These are phyloP conservation scores for Promerops cafer DNA, from an alignment of 2,113 vertebrate species.

Conservation along the genomic window DNA sequence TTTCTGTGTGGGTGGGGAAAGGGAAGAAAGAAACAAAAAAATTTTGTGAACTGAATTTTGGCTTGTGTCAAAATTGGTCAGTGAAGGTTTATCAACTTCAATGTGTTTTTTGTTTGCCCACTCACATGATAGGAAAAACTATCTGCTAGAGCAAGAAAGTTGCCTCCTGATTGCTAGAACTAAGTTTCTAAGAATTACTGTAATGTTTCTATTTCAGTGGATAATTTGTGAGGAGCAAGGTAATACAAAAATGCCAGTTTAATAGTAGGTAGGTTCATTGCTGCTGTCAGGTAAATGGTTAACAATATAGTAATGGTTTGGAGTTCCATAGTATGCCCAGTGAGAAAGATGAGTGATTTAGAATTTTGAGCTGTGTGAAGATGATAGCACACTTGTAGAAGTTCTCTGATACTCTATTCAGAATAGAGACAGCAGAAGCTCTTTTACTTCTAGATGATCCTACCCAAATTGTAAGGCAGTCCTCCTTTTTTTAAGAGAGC, in stretches of 20 bases:
- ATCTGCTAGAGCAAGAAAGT: neutral
- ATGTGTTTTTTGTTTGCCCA: neutral
- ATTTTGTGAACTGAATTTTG: neutral
- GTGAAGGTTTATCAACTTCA: neutral
- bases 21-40: neutral
- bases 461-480: neutral
- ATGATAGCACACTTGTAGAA: neutral
- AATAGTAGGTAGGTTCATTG: neutral
- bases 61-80: neutral
- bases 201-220: neutral
- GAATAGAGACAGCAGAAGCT: neutral
- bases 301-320: neutral
- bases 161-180: neutral
- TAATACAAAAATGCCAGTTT: neutral
- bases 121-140: neutral
- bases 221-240: neutral
- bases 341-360: neutral
- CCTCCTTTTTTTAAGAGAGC: neutral
- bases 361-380: neutral
- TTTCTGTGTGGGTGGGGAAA: slow-evolving; percentile 47
- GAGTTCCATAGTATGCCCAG: neutral
- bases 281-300: neutral
- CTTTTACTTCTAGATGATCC: neutral
- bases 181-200: neutral
- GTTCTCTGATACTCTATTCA: neutral